Base-by-base conservation (phyloP, 2,797 vertebrate genomes). In the Miopithecus talapoin region DNA sequence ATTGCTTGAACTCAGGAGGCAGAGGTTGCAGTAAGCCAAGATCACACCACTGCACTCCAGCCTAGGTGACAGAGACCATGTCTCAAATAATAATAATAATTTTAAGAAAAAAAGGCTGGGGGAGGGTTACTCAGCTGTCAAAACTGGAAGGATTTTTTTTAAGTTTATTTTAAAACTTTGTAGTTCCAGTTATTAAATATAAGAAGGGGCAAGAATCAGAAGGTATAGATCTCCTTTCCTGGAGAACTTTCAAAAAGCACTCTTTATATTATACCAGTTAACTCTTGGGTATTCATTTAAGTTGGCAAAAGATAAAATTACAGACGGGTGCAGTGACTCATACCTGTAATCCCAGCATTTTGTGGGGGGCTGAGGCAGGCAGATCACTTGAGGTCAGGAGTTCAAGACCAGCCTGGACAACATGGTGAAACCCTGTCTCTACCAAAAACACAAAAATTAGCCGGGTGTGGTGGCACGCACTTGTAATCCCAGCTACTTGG, bases 261-360 rank as follows among this genome's bases (percentile, higher is more conserved):
- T 72, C 33, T 64, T 43, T 93, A 96, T 93, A 48, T 43, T 93
- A 96, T 93, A 48, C 8, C 22, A 86, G 9, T 16, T 89, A 84
- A n/a, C 87, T 91, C 61, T 41, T 72, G 24, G 17, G 21, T 76
- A 72, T 43, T 86, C 75, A 84, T 6, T 50, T 48, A 93, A 41
- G 43, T 93, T 88, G 79, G 19, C 21, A 88, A 96, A 94, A 88
- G 7, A 84, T 19, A 28, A 80, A 96, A 94, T 72, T 72, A 95
- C 8, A 68, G 17, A 68, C 0, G 8, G 14, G 30, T 7, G 14
- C 61, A 64, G 30, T 64, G 61, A 30, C 33, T 64, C 61, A 64
- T 0, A 7, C 61, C 30, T 17, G 30, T 33, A 64, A 64, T 64
- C 14, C 30, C 30, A 17, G 28, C 30, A 64, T 33, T 64, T 33